phyloP scores from a whole-genome alignment of 2,888 invertebrate species.

The Operophtera brumata region DNA sequence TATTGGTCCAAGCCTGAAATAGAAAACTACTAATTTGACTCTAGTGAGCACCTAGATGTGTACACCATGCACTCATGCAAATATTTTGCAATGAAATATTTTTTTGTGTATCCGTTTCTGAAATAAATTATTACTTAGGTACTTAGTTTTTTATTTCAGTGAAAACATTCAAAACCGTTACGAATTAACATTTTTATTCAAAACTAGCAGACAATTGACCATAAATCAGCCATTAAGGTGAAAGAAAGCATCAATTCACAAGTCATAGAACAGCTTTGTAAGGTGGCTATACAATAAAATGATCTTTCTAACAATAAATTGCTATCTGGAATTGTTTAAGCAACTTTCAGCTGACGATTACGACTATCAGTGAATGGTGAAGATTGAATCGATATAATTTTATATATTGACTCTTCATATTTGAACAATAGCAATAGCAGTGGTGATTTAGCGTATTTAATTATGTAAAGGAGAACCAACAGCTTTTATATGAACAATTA shows the following conservation, averaged over 20 bases:
- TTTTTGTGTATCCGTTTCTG: too few relatives aligned
- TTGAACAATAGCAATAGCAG: too few relatives aligned
- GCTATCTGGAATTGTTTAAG: conserved; percentile 13
- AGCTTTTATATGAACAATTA: too few relatives aligned
- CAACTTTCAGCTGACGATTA: conserved; percentile 7
- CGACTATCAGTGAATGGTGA: neutral
- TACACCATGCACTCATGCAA: too few relatives aligned
- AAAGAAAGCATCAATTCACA: conserved; percentile 30
- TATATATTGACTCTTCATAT: too few relatives aligned
- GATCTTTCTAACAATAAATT: conserved; percentile 9
- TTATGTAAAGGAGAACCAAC: too few relatives aligned
- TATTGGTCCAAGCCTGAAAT: neutral
- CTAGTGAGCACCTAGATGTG: conserved; percentile 5
- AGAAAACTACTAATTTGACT: conserved; percentile 3
- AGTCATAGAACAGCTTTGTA: conserved; percentile 12
- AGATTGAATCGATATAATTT: conserved; percentile 6
- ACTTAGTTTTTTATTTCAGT: too few relatives aligned
- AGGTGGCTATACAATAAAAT: conserved; percentile 8
- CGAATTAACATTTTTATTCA: conserved; percentile 26
- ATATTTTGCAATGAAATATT: too few relatives aligned
- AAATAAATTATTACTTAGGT: too few relatives aligned
- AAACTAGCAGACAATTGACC: conserved; percentile 20
- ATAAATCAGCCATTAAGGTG: conserved; percentile 33
- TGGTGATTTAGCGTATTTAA: too few relatives aligned
- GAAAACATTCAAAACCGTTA: conserved; percentile 13